Conservation (phyloP, 2,797 vertebrate species). For the Gorsachius magnificus region DNA sequence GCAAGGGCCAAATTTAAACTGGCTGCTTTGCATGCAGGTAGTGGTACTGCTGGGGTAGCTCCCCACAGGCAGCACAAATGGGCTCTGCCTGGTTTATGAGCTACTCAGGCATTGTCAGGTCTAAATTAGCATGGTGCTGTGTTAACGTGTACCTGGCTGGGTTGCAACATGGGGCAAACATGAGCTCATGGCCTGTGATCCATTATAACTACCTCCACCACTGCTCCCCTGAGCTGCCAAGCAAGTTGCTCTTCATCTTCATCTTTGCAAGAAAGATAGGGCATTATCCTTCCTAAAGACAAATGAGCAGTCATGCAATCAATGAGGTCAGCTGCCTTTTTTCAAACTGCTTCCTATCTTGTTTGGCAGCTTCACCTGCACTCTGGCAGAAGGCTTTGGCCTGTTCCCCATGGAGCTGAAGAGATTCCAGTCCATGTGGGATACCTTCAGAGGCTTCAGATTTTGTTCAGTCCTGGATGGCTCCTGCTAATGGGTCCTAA, state of each 20-base stretch:
- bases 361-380: neutral
- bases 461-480: neutral
- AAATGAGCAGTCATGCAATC: neutral
- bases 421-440: neutral
- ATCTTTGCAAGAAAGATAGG: neutral
- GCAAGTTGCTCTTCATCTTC: neutral
- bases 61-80: neutral
- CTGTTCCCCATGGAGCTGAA: neutral
- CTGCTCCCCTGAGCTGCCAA: neutral
- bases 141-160: neutral
- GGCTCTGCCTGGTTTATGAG: neutral
- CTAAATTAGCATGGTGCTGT: neutral
- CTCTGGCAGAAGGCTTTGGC: neutral
- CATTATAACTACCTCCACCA: neutral
- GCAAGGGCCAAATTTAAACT: neutral
- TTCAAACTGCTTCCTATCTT: neutral
- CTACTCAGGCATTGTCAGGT: neutral
- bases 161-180: rapidly evolving
- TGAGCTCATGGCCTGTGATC: rapidly evolving
- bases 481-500: neutral
- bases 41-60: neutral
- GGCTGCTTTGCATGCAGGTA: neutral
- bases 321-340: neutral
- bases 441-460: neutral
- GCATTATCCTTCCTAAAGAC: neutral